These are phyloP conservation scores for Arenaria interpres DNA, from an alignment of 2,113 vertebrate species.

Conservation along the genomic window DNA sequence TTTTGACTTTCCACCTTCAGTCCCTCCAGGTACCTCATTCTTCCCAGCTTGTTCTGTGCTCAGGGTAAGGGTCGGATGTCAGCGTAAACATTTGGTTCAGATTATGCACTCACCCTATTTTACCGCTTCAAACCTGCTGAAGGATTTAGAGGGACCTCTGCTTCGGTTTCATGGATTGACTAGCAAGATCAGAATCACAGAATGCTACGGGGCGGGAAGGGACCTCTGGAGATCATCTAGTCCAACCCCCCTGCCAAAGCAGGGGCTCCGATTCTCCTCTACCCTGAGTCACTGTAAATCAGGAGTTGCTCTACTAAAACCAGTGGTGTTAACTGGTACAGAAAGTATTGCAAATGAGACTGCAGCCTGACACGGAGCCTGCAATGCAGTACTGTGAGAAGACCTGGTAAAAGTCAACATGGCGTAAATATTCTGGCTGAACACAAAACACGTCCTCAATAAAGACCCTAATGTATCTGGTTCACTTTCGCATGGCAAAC, in stretches of 20 bases:
- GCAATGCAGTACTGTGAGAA: too few species aligned
- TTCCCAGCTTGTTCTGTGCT: neutral
- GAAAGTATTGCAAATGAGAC: neutral
- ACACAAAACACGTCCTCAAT: neutral
- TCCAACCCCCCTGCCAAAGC: too few species aligned
- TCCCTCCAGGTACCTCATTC: neutral
- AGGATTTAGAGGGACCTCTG: neutral
- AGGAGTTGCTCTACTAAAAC: neutral
- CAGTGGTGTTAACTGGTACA: neutral
- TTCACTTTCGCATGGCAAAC: neutral
- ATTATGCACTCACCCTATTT: neutral
- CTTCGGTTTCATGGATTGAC: neutral
- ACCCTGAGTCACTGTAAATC: neutral
- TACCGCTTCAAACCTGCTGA: neutral
- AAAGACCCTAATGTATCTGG: neutral
- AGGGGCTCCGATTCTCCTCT: constrained; percentile 44
- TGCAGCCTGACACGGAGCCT: neutral
- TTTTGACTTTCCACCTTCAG: neutral
- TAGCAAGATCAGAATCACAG: neutral
- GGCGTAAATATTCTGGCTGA: neutral
- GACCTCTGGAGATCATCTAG: too few species aligned
- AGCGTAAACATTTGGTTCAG: neutral
- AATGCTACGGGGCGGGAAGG: too few species aligned
- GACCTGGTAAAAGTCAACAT: neutral
- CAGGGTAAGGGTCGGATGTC: neutral